Evolutionary conservation across 2,797 vertebrate genomes (phyloP), one percentile per base, ranked within the genome.

Genomic region (Urocyon cinereoargenteus): DNA sequence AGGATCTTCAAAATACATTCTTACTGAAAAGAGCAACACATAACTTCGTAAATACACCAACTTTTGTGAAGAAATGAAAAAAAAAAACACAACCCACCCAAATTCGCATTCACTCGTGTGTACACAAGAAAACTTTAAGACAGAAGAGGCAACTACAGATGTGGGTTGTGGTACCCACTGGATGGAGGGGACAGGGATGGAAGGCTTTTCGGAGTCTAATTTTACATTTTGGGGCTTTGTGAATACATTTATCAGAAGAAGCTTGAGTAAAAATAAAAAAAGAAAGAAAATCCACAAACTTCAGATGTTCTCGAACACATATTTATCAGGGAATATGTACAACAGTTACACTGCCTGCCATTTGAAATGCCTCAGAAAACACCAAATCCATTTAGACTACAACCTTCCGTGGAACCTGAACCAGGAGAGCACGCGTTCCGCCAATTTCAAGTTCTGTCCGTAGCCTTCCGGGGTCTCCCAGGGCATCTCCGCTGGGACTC

Each of bases 321-420:
- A 19, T 90, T 93, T 96, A 93, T 97, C 90, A 49, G 28, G 12
- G 34, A 61, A 90, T 83, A 92, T 64, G 34, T 81, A 97, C 72
- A 94, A 14, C n/a, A 84, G 86, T 93, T 75, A 93, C 61, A 72
- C 28, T 55, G 79, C 36, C 77, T 73, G 85, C 40, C 89, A 83
- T 82, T 82, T 86, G 36, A 78, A 94, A 81, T n/a, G 90, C 66
- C 45, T 55, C 84, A 64, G 84, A 86, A 77, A 94, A 82, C 89
- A 95, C 72, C 93, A 75, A 90, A 53, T 21, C 66, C 53, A 62
- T 64, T 91, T 49, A 62, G 14, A 82, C 45, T 40, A 45, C 51
- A 55, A 92, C 85, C 40, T 84, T 72, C 51, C 55, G 53, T 40
- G 61, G 79, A 49, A 66, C 49, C 31, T 4, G 14, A 45, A 16